Base-by-base conservation (phyloP, 2,888 invertebrate genomes). In the Ophioninae sp. region DNA sequence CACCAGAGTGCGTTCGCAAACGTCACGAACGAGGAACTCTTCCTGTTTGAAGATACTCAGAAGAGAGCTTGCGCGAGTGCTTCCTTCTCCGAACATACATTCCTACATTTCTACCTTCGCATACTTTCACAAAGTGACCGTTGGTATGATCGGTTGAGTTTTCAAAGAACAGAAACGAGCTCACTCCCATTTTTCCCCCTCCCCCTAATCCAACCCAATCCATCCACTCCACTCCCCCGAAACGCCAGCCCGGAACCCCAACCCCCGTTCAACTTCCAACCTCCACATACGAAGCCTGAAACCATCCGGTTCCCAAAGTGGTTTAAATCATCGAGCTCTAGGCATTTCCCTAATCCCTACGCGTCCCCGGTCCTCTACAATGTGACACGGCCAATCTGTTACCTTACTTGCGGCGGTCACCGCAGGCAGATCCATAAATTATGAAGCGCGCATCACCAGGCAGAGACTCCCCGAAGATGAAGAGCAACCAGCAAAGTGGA, bases 351-450 rank as follows among this genome's bases (percentile, higher is more conserved):
- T 86, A 86, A 87, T 87, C 86, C 86, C 86, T 67, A 70, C 78
- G 84, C 86, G 86, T 84, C 86, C 85, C 86, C 84, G 23, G 30
- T 84, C 82, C 86, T 85, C 86, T 79, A 80, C 86, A 79, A 79
- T 79, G 76, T 86, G 86, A 87, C 87, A 85, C 69, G 78, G 74
- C 86, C 87, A 86, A 87, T 87, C 87, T 87, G 86, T 87, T 87
- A 87, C 86, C 85, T 85, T 86, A 86, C 86, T 86, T 85, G 84
- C 79, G 80, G 84, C 83, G 61, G 79, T 84, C 73, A 86, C 83
- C 80, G 70, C 81, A 75, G 70, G 78, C 72, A 86, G 81, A 81
- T 83, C 86, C 86, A 87, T 87, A 85, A 87, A 87, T 87, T 87
- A 87, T 86, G 81, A 85, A 79, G 75, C 41, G 20, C 50, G 70